Evolutionary conservation across 2,888 invertebrate species (phyloP), one percentile per base, ranked within the genome.

Genomic region (Cryptocheilus praepositus): DNA sequence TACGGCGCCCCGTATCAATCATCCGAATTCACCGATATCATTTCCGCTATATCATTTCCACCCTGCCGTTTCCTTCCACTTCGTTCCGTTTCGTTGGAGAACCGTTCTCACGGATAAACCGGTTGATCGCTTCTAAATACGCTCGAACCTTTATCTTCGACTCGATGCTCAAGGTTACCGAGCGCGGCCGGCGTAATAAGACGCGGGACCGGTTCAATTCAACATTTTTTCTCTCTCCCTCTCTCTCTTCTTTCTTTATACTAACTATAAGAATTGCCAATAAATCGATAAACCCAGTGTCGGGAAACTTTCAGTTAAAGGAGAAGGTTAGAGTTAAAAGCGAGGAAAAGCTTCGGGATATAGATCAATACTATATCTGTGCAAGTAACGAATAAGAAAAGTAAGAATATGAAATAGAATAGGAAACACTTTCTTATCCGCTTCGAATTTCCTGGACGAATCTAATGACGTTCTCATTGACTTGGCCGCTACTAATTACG

Each of bases 81-180:
- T 57, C 57, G 52, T 54, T 49, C 51, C 51, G 73, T n/a, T n/a
- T n/a, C n/a, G n/a, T n/a, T n/a, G n/a, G n/a, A n/a, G n/a, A n/a
- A n/a, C n/a, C n/a, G n/a, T n/a, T n/a, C n/a, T n/a, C n/a, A n/a
- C n/a, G n/a, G n/a, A n/a, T n/a, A n/a, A n/a, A 73, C 74, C 74
- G 74, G 74, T 74, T 70, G 60, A 70, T 65, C 70, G 63, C 53
- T 64, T 73, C 73, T 64, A 70, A 69, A 67, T 66, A 69, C 59
- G 64, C 59, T n/a, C 59, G 57, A 70, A 19, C 21, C n/a, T n/a
- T n/a, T 19, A 55, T 43, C 55, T 67, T 61, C 4, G 67, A 74
- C 62, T 64, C 67, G 61, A 61, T 63, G 67, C 49, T 45, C 73
- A 74, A 74, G 74, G 74, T 67, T 74, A 73, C 60, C 73, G 53